These are phyloP conservation scores for Columba guinea DNA, from an alignment of 2,797 vertebrate species.

Conservation along the genomic window DNA sequence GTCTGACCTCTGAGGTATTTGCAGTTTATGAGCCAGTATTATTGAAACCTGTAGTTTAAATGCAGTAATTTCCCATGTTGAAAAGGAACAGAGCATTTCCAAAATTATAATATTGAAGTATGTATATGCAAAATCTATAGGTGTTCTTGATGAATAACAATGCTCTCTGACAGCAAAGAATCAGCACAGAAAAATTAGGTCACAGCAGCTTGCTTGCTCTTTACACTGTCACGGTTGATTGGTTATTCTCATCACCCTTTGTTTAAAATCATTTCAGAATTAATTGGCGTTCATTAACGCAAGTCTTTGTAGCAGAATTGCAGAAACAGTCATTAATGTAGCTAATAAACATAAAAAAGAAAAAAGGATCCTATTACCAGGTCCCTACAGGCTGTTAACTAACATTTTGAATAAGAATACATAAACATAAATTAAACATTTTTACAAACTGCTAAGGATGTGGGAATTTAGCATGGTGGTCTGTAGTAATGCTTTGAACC, in stretches of 20 bases:
- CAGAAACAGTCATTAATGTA: slow-evolving; percentile 86
- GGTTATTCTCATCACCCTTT: slow-evolving; percentile 86
- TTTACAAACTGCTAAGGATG: slow-evolving; percentile 79
- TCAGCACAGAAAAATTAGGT: slow-evolving; percentile 79
- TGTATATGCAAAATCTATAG: slow-evolving; percentile 54
- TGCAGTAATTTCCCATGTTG: neutral
- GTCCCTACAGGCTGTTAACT: slow-evolving; percentile 84
- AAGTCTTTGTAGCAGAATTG: slow-evolving; percentile 82
- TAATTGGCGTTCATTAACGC: slow-evolving; percentile 86
- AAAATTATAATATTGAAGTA: neutral
- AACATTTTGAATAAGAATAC: slow-evolving; percentile 83
- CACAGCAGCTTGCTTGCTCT: slow-evolving; percentile 76
- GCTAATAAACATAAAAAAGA: slow-evolving; percentile 87
- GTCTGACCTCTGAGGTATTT: neutral
- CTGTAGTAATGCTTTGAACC: slow-evolving; percentile 67
- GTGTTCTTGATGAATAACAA: slow-evolving; percentile 65
- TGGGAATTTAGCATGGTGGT: slow-evolving; percentile 75
- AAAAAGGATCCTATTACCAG: slow-evolving; percentile 81
- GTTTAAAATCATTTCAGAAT: slow-evolving; percentile 87
- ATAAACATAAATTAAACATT: slow-evolving; percentile 83
- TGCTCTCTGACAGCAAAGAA: slow-evolving; percentile 75
- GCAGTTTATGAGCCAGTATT: neutral
- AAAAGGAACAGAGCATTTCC: neutral
- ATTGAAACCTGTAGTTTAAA: slow-evolving; percentile 15
- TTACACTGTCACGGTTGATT: slow-evolving; percentile 83